Conservation (phyloP, 53 echinoderm and acorn worm species). For the Zoroaster sp. region DNA sequence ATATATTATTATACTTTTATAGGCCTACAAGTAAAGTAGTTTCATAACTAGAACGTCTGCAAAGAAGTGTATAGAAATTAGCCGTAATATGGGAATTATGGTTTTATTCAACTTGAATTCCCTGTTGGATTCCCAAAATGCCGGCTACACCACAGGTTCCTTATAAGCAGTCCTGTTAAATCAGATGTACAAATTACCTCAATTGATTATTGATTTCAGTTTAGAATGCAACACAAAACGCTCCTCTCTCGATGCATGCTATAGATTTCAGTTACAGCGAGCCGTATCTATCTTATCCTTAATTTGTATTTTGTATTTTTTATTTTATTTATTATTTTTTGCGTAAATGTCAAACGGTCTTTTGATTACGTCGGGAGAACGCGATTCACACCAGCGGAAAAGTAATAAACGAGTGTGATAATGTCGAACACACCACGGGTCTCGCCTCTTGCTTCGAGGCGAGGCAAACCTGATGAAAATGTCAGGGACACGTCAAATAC, state of each 20-base stretch:
- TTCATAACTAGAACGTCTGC: too few relatives aligned
- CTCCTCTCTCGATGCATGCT: background rate
- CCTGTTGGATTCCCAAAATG: too few relatives aligned
- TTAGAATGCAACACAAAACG: background rate
- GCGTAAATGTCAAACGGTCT: background rate
- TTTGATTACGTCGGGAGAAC: background rate
- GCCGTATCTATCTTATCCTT: background rate
- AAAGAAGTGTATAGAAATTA: too few relatives aligned
- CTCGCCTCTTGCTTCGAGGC: background rate
- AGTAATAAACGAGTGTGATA: background rate
- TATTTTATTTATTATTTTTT: too few relatives aligned
- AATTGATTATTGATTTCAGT: background rate
- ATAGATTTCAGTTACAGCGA: background rate
- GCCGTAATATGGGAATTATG: too few relatives aligned
- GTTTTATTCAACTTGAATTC: too few relatives aligned
- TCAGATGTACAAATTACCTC: background rate
- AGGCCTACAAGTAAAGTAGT: too few relatives aligned
- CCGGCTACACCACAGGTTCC: too few relatives aligned
- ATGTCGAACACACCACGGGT: background rate
- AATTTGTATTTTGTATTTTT: too few relatives aligned
- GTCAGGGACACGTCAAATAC: slow-evolving; percentile 21
- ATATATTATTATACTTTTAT: too few relatives aligned
- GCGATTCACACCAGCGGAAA: background rate
- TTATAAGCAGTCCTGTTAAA: background rate
- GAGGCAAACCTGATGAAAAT: background rate